These are phyloP conservation scores for Ambastaia sidthimunki DNA, from an alignment of 2,797 vertebrate genomes.

Conservation along the genomic window DNA sequence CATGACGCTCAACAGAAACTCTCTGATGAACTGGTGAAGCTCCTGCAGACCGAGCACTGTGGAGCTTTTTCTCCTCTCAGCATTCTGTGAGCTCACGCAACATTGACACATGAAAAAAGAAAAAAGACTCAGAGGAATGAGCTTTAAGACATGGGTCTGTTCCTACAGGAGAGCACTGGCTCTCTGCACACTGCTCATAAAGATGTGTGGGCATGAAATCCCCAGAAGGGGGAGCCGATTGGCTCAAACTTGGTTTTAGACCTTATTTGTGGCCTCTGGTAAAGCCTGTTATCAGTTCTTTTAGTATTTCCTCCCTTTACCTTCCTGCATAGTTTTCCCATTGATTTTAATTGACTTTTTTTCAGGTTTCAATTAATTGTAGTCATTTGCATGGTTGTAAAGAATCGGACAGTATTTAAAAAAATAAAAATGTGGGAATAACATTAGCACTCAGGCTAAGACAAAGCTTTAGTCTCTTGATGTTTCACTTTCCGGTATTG, in stretches of 20 bases:
- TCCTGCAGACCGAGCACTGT: conserved; percentile 60
- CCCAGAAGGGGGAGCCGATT: conserved; percentile 25
- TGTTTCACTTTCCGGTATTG: conserved; percentile 32
- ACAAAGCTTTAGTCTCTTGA: conserved; percentile 44
- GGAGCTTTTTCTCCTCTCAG: conserved; percentile 72
- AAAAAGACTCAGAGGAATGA: conserved; percentile 15
- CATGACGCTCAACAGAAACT: conserved; percentile 99
- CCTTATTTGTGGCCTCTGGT: conserved; percentile 43
- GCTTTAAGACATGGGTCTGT: conserved; percentile 2
- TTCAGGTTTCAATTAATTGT: conserved; percentile 7
- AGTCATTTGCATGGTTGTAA: conserved; percentile 42
- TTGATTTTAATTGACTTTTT: conserved; percentile 13
- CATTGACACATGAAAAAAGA: conserved; percentile 38
- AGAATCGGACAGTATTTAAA: conserved; percentile 24
- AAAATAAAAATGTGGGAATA: conserved; percentile 1
- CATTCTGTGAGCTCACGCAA: conserved; percentile 73
- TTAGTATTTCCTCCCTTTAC: conserved; percentile 8
- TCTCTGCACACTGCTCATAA: conserved; percentile 11
- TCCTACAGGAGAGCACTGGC: not conserved
- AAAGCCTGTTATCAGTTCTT: conserved; percentile 24
- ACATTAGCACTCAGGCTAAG: conserved; percentile 40
- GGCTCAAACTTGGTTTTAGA: conserved; percentile 19
- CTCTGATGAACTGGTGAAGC: conserved; percentile 99
- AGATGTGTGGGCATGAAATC: not conserved
- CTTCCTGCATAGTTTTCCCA: not conserved